Base-by-base conservation (phyloP, 2,888 invertebrate species). In the Melanophora roralis region DNA sequence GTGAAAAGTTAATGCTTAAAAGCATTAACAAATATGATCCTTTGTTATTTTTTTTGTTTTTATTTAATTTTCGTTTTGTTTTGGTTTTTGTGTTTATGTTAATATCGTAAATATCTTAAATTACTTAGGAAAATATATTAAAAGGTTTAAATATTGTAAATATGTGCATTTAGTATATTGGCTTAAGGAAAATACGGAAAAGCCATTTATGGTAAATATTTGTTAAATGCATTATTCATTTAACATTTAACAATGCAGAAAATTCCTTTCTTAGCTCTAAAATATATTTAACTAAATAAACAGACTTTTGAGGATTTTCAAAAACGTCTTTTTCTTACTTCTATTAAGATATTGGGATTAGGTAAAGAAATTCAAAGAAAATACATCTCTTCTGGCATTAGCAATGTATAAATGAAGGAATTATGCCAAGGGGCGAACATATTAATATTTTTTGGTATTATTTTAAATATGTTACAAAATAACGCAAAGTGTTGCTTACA, bases 1-100 rank as follows among this genome's bases (percentile, higher is more conserved):
- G 84, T 83, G 85, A 84, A 84, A 84, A 85, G 85, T 85, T 85
- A 85, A 83, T 85, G 86, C 83, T 84, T n/a, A 84, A 85, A 83
- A 80, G 83, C 84, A 86, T 86, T 85, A 84, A 80, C 68, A 76
- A 76, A 76, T 60, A 55, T 72, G 59, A 71, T 74, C 71, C 71
- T 64, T 64, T 62, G 59, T 73, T 73, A 47, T 65, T 64, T 62
- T 59, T 67, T 14, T 38, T 14, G 19, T 19, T 9, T 49, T n/a
- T 68, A 43, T 11, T n/a, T n/a, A n/a, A 3, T 38, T 16, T 60
- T 21, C 27, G 32, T 64, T 40, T 43, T 76, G 27, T 9, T 36
- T 59, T 59, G 47, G 36, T 62, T 78, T 71, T 72, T 47, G 32
- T 43, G 53, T 38, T 75, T 76, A 73, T 80, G 76, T 76, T 76